Percentiles rank a stretch among this genome's conserved stretches.
Evolutionary conservation across 2,113 vertebrate species (phyloP).

Genomic region (Trachemys scripta): DNA sequence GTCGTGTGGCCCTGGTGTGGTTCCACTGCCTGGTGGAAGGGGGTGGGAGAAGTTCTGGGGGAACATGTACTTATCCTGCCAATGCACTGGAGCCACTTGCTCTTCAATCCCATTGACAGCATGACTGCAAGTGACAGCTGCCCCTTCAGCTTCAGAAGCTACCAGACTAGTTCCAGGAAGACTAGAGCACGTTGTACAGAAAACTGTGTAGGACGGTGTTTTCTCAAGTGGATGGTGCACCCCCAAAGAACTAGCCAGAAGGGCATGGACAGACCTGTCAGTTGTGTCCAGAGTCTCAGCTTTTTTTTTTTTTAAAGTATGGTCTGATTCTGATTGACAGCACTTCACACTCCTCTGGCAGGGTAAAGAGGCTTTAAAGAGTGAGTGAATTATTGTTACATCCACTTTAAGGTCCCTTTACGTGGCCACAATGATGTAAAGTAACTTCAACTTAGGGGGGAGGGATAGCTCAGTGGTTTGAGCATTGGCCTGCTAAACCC

Average conservation of each 20-base stretch:
- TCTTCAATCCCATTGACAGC: neutral
- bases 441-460: too few relatives aligned
- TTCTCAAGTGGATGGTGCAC: neutral
- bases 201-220: neutral
- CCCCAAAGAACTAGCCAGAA: neutral
- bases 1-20: neutral
- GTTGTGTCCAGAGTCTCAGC: neutral
- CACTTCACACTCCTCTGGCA: neutral
- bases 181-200: neutral
- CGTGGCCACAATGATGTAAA: neutral
- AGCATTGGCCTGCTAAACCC: too few relatives aligned
- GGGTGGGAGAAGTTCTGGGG: neutral
- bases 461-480: too few relatives aligned
- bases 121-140: neutral
- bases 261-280: neutral
- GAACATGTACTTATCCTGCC: neutral
- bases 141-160: neutral
- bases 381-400: neutral
- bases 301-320: neutral
- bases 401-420: neutral
- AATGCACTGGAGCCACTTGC: neutral
- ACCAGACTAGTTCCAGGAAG: neutral
- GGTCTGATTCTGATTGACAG: neutral
- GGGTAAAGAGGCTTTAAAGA: neutral
- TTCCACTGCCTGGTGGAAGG: neutral